A percentile compares a stretch with the other conserved stretches of the same genome.
Evolutionary conservation across 2,888 invertebrate species (phyloP).

Genomic region (Oligia fasciuncula): DNA sequence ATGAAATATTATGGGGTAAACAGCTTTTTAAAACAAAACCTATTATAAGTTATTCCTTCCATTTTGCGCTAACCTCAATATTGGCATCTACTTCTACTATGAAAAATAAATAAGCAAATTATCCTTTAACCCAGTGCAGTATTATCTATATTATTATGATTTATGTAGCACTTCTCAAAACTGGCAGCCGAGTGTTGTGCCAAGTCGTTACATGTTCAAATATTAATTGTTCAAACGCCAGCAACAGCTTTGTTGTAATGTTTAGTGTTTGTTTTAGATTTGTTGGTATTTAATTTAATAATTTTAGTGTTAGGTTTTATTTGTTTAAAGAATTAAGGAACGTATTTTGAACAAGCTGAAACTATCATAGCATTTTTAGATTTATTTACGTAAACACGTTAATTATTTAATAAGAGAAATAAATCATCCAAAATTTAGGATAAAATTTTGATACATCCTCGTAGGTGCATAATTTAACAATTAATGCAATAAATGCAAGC

Average conservation of each 20-base stretch:
- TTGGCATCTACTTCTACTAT: too few species aligned
- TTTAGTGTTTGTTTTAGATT: slow-evolving; percentile 32
- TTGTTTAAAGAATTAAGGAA: neutral
- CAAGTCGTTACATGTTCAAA: slow-evolving; percentile 52
- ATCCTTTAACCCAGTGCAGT: slow-evolving; percentile 14
- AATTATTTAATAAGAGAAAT: neutral
- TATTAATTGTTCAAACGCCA: slow-evolving; percentile 57
- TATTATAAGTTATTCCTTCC: too few species aligned
- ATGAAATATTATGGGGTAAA: neutral
- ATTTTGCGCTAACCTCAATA: too few species aligned
- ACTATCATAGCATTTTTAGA: neutral
- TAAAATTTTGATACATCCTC: neutral
- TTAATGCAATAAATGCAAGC: neutral
- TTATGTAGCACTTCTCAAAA: slow-evolving; percentile 46
- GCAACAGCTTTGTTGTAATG: slow-evolving; percentile 24
- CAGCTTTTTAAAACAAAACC: too few species aligned
- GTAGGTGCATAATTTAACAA: neutral
- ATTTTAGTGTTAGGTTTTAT: slow-evolving; percentile 6
- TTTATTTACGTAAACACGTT: neutral
- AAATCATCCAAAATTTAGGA: neutral
- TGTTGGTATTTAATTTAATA: slow-evolving; percentile 42
- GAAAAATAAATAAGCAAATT: slow-evolving; percentile 7
- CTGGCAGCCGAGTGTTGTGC: slow-evolving; percentile 49
- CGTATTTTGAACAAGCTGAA: neutral
- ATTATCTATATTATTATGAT: slow-evolving; percentile 39